Conservation (phyloP, 1,140 invertebrate genomes). For the Lordiphosa mommai region DNA sequence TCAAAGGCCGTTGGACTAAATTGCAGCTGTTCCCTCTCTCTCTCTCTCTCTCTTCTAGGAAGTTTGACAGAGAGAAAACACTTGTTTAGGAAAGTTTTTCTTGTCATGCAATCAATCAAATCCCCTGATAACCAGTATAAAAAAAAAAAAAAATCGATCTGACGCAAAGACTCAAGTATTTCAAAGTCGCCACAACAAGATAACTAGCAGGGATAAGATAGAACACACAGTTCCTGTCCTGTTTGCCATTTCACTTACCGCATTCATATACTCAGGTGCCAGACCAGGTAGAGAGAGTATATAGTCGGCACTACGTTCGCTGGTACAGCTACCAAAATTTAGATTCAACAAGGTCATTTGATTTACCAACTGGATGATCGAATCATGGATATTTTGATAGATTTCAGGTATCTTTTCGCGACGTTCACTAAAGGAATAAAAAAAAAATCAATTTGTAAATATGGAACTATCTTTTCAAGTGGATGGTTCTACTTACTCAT, state of each 20-base stretch:
- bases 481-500: slow-evolving; percentile 81
- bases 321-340: slow-evolving; percentile 80
- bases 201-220: slow-evolving; percentile 60
- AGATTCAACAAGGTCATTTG: slow-evolving; percentile 82
- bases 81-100: slow-evolving; percentile 66
- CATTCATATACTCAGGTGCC: slow-evolving; percentile 81
- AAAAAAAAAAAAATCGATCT: slow-evolving; percentile 29
- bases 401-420: slow-evolving; percentile 83
- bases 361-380: slow-evolving; percentile 83
- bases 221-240: not conserved
- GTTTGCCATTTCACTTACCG: slow-evolving; percentile 78
- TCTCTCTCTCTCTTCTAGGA: slow-evolving; percentile 28
- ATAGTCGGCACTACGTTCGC: slow-evolving; percentile 81
- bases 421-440: slow-evolving; percentile 81
- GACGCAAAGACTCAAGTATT: slow-evolving; percentile 56
- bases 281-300: slow-evolving; percentile 81
- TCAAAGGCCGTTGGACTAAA: slow-evolving; percentile 16
- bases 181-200: slow-evolving; percentile 49
- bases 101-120: slow-evolving; percentile 57
- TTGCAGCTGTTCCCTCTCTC: not conserved
- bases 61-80: slow-evolving; percentile 37
- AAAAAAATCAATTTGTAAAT: not conserved
- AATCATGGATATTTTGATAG: slow-evolving; percentile 85
- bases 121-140: slow-evolving; percentile 22
- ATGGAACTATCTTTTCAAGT: not conserved